These are phyloP conservation scores for Lepeophtheirus nordmannii DNA, from an alignment of 2,888 invertebrate genomes.

Conservation along the genomic window DNA sequence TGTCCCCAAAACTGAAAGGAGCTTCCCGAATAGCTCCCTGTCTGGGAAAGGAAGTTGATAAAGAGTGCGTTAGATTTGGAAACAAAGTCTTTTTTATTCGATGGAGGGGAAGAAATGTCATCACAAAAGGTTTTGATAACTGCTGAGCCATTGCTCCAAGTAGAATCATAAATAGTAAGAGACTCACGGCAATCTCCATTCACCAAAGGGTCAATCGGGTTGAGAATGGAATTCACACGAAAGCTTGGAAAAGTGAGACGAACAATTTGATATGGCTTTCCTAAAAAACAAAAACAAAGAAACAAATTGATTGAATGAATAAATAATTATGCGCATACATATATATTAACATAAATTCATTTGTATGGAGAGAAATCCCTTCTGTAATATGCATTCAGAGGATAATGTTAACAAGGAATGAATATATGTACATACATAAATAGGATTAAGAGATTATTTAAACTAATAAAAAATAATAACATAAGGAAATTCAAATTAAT, in stretches of 20 bases:
- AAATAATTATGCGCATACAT: no score
- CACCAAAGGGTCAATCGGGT: background rate
- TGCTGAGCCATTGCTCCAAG: constrained; percentile 4
- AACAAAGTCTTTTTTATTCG: background rate
- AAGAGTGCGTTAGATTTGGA: background rate
- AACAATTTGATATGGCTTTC: constrained; percentile 9
- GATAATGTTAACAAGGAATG: no score
- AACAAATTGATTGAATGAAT: no score
- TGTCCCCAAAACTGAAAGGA: constrained; percentile 8
- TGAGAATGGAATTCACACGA: constrained; percentile 7
- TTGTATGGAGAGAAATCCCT: no score
- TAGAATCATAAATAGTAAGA: constrained; percentile 4
- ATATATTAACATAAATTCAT: no score
- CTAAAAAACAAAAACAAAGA: constrained; percentile 1
- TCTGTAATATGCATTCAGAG: no score
- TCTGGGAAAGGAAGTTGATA: constrained; percentile 5
- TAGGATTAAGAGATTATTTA: no score
- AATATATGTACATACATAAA: no score
- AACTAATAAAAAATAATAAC: no score
- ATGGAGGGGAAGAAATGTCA: background rate
- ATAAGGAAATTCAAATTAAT: no score
- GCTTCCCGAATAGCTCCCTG: constrained; percentile 16
- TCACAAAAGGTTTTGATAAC: constrained; percentile 16
- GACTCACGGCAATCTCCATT: constrained; percentile 11
- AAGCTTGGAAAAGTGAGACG: constrained; percentile 8